phyloP scores from a whole-genome alignment of 2,797 vertebrate species.

The Nannoperca australis region DNA sequence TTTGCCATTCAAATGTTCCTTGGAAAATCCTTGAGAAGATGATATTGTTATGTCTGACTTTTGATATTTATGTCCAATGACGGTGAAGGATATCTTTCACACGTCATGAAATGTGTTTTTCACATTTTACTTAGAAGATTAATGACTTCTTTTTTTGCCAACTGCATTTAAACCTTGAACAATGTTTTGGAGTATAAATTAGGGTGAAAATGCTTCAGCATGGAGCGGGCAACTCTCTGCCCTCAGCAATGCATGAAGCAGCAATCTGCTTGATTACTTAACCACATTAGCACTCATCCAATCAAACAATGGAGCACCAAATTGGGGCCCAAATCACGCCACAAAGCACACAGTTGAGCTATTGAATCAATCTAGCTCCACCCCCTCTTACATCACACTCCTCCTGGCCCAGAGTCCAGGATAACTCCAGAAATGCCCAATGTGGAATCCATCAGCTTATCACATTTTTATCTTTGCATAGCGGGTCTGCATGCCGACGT shows the following conservation, averaged over 20 bases:
- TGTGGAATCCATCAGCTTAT: conserved; percentile 57
- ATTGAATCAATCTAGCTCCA: conserved; percentile 78
- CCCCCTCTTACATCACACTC: conserved; percentile 84
- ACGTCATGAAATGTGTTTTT: background rate
- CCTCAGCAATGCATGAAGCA: conserved; percentile 73
- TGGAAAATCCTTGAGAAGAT: background rate
- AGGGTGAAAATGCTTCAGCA: conserved; percentile 9
- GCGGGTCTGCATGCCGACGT: conserved; percentile 9
- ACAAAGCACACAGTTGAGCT: conserved; percentile 80
- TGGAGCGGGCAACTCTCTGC: conserved; percentile 52
- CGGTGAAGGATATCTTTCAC: no score
- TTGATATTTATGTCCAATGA: background rate
- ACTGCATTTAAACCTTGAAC: background rate
- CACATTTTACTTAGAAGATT: background rate
- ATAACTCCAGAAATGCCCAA: conserved; percentile 63
- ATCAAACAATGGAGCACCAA: conserved; percentile 78
- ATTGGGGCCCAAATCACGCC: conserved; percentile 82
- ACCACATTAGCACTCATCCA: conserved; percentile 81
- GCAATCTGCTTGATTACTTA: conserved; percentile 81
- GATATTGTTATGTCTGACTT: background rate
- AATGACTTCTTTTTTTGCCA: background rate
- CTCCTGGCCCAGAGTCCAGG: conserved; percentile 77
- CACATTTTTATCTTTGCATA: conserved; percentile 41
- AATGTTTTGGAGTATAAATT: background rate
- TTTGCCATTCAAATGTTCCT: conserved; percentile 70